Base-by-base conservation (phyloP, 2,797 vertebrate genomes). In the Nannoperca australis region DNA sequence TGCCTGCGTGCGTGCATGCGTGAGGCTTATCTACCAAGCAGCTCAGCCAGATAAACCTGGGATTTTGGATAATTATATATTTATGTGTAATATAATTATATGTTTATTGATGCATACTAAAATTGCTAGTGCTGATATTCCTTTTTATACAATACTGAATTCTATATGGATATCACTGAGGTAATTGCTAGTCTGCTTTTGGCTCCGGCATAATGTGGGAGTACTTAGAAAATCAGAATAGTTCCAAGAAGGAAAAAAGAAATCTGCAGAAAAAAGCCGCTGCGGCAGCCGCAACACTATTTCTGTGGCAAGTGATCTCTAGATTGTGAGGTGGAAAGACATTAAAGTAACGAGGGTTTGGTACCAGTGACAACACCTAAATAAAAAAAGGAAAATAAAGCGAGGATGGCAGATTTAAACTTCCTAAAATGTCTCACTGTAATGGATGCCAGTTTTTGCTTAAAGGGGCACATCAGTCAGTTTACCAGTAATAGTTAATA, bases 151-250 rank as follows among this genome's bases (percentile, higher is more conserved):
- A 42, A 40, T 42, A 11, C 56, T 71, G 50, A 51, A 69, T 67
- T 79, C 78, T 80, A 40, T 83, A 79, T 44, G 76, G 44, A 76
- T 72, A 56, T 66, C 44, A 9, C 66, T 20, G 76, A 79, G 76
- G 71, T 88, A 87, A 90, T 80, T 89, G 83, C 53, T 45, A 74
- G 54, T 65, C 79, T 79, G 81, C 67, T 73, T 79, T 79, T 74
- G 61, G 68, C 82, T 79, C 27, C 30, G 0, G 78, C 79, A 53
- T 81, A 47, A 90, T 85, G 75, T 85, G 81, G 82, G 81, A 79
- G 82, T 83, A 70, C 73, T 73, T 60, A 62, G 47, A 60, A 84
- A 84, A 85, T 87, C 67, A 55, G 80, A 88, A 86, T 80, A 80
- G 66, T 85, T 82, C 77, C 69, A 81, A 77, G 4, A 38, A 51